Base-by-base conservation (phyloP, 2,797 vertebrate genomes). In the Percopsis omiscomaycus region DNA sequence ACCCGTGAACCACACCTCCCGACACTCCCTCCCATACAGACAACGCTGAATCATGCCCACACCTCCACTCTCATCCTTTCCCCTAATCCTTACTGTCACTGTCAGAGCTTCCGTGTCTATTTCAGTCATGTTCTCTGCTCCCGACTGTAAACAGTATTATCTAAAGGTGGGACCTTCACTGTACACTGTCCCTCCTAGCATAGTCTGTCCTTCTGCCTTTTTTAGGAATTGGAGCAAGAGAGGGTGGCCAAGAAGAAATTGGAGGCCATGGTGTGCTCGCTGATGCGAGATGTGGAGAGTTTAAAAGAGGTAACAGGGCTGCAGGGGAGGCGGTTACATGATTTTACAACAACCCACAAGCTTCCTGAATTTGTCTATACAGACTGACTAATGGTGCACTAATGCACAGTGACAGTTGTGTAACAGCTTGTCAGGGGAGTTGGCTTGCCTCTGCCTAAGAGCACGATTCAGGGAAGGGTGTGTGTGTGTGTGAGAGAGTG, bases 211-310 rank as follows among this genome's bases (percentile, higher is more conserved):
- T 49, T 73, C 44, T 75, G 37, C 15, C 37, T 12, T 77, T 69
- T 79, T 66, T 68, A 94, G 93, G 89, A 90, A 73, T 53, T 93
- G 82, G 84, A 86, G 62, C 81, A 44, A 62, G 92, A 93, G 80
- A 84, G 66, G 61, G 78, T 79, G 58, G 77, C 76, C 64, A 91
- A 87, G 67, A 91, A 30, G 74, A 91, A 89, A 63, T 73, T 91
- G 81, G 89, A 94, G 82, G 78, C 72, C 47, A 74, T 61, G 71
- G 78, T 93, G 49, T 27, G 60, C 55, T 80, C 85, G 62, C 79
- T 93, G 67, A 85, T 59, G 85, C 77, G 86, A 71, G 91, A 93
- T 68, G 69, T 92, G 83, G 84, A 92, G 75, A 87, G 69, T 75
- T 75, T 94, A 67, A 91, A 84, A 78, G 90, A 91, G 93, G 93